A percentile compares a stretch with the other conserved stretches of the same genome.
Conservation (phyloP, 2,797 vertebrate species). For the Peromyscus attwateri region DNA sequence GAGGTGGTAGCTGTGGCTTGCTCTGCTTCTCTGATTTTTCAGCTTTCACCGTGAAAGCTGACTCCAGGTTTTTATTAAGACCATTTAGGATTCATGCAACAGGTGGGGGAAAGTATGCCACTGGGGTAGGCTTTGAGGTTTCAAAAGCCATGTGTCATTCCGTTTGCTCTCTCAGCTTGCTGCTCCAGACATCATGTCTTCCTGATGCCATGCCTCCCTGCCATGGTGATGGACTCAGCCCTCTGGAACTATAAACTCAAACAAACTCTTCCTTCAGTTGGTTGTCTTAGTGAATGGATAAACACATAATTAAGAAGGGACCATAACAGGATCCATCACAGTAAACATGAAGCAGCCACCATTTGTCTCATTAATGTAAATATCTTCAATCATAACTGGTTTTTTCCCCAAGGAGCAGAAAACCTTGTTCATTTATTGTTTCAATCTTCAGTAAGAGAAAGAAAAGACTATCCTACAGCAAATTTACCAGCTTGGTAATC, state of each 20-base stretch:
- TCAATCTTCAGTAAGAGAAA: neutral
- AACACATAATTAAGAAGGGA: slow-evolving; percentile 1
- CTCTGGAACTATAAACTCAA: neutral
- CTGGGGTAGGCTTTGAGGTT: neutral
- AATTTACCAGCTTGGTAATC: slow-evolving; percentile 33
- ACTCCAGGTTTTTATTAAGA: no score
- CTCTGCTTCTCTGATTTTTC: no score
- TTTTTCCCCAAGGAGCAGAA: neutral
- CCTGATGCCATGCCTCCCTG: neutral
- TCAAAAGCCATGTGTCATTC: neutral
- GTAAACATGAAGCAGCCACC: neutral
- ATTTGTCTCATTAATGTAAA: slow-evolving; percentile 45
- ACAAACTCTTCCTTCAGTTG: neutral
- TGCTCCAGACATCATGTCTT: neutral
- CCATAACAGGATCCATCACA: neutral
- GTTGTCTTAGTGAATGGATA: neutral
- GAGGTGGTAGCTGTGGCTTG: no score
- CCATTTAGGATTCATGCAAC: no score
- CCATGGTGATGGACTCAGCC: neutral
- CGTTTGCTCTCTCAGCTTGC: neutral
- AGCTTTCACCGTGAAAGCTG: no score
- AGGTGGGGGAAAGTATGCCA: neutral
- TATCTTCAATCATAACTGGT: neutral
- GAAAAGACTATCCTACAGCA: neutral
- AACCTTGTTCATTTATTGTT: slow-evolving; percentile 37